Evolutionary conservation across 2,113 vertebrate genomes (phyloP), one percentile per base, ranked within the genome.

Genomic region (Gymnocephalus cernua): DNA sequence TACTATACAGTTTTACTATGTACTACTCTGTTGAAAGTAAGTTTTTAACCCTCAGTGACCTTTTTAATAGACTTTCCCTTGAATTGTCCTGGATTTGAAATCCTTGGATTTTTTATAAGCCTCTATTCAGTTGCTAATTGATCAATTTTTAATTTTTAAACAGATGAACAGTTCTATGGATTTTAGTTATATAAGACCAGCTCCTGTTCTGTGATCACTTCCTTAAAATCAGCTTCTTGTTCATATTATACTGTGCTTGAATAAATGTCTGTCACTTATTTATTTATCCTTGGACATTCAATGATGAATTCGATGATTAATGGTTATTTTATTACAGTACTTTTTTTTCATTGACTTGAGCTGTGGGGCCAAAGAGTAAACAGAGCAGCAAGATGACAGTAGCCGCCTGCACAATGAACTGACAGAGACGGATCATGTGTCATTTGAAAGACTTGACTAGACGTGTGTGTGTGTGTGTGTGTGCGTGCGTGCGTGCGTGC

Each of bases 321-420:
- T 38, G 38, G 38, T 38, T 9, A 38, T 38, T 38, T 38, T 38
- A 38, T 38, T 38, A 10, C 9, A 38, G 38, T 38, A 38, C 38
- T 38, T 38, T 38, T 38, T 38, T 38, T 10, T 32, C 38, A 38
- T 2, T 38, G 38, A 38, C 38, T 38, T 38, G 27, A 67, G 23
- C 12, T 19, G 61, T 54, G 14, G 12, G 23, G 47, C 8, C 19
- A 47, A 29, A 58, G 15, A 45, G 10, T 53, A 13, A 61, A 48
- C 27, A 57, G 58, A 69, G 70, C 18, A 74, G 12, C 32, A 19
- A 29, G 53, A 48, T 56, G 27, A 54, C 50, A 35, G 32, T 1
- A 78, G 32, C 41, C 65, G 54, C 25, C 73, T 54, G 45, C 25
- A 58, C 77, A 66, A 14, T 11, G 25, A 62, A 57, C 48, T 48